These are phyloP conservation scores for Lasioglossum pauxillum DNA, from an alignment of 2,888 invertebrate species.

Conservation along the genomic window DNA sequence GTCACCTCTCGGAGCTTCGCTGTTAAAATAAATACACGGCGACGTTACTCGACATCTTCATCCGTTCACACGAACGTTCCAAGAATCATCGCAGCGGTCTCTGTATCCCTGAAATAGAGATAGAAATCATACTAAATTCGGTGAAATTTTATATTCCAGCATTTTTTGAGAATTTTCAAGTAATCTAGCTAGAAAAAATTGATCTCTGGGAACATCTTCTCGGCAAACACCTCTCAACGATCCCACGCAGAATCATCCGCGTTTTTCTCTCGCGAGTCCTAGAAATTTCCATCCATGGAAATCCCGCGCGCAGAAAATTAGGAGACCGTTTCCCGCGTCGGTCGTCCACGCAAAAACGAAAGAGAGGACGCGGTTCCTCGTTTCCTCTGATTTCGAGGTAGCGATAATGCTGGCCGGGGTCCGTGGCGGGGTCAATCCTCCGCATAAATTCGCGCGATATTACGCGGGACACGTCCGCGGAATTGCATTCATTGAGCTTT, in stretches of 20 bases:
- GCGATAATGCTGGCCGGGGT: conserved; percentile 15
- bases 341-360: neutral
- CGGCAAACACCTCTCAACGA: neutral
- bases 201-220: no score
- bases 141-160: no score
- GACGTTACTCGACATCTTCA: conserved; percentile 33
- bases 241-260: neutral
- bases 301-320: neutral
- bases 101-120: no score
- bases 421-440: conserved; percentile 52
- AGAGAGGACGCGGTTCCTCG: conserved; percentile 1
- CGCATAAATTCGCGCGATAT: conserved; percentile 57
- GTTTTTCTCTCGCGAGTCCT: neutral
- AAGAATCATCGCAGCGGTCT: neutral
- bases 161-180: no score
- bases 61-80: conserved; percentile 14
- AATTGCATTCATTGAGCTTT: conserved; percentile 70
- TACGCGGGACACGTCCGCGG: conserved; percentile 40
- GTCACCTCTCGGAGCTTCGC: neutral
- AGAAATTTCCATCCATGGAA: neutral
- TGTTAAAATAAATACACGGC: neutral
- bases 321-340: neutral
- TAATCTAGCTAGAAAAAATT: no score
- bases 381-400: conserved; percentile 10
- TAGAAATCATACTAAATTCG: no score